Base-by-base conservation (phyloP, 1,140 invertebrate species). In the Cardiocondyla obscurior region DNA sequence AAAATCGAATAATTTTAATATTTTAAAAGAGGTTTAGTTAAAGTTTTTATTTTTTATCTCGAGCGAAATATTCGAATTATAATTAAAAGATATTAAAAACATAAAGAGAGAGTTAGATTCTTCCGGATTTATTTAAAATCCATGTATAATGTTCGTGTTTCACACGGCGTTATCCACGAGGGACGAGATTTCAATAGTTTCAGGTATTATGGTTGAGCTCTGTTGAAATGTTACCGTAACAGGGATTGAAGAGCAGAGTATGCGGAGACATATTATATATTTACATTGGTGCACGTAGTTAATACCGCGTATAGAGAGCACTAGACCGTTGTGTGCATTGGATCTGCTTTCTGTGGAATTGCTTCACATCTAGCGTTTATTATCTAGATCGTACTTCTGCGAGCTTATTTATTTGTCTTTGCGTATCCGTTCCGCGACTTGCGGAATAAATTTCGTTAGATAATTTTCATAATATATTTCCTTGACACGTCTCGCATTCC, bases 111-210 rank as follows among this genome's bases (percentile, higher is more conserved):
- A 3, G 28, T 55, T 55, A 39, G 6, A 25, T 55, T 55, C 53
- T 74, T 19, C 42, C n/a, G 12, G 25, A 53, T 53, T 79, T 53
- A 53, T 53, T 16, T 79, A 69, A 69, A 77, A n/a, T n/a, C 30
- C 33, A n/a, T n/a, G n/a, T 53, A 25, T 65, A 77, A 51, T 49
- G 62, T 65, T 53, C 33, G 30, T 6, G 44, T 77, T 67, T 67
- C 74, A 53, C 16, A 49, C 33, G 19, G 16, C 10, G 8, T 79
- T 42, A 67, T 79, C 62, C 60, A 19, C 46, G 1, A 8, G 28
- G 22, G 28, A 25, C 22, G 46, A 69, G 33, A 79, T 69, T 79
- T 79, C 74, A 69, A 79, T 79, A 79, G 51, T 79, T 79, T 36
- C 42, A 12, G 33, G 30, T 79, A 79, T 79, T 79, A 69, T 49